These are phyloP conservation scores for Bryconaethiops microstoma DNA, from an alignment of 2,797 vertebrate species.

Conservation along the genomic window DNA sequence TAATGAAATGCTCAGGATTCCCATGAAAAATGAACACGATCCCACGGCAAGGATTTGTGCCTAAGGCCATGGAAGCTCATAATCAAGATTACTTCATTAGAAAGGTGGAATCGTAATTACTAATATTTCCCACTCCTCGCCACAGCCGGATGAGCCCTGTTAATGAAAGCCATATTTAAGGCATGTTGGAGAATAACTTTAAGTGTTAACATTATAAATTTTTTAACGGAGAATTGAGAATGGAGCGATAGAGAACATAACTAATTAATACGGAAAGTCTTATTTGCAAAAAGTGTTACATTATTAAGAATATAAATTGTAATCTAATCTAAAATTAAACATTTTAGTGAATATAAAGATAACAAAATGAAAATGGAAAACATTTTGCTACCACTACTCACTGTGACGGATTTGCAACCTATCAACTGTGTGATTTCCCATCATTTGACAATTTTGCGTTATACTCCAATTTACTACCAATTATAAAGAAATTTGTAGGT, in stretches of 20 bases:
- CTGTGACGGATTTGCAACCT: conserved; percentile 17
- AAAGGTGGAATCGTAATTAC: background rate
- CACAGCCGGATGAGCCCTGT: background rate
- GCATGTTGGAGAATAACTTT: background rate
- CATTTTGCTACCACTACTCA: conserved; percentile 19
- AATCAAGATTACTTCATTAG: conserved; percentile 8
- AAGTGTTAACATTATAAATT: background rate
- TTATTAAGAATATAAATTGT: no score
- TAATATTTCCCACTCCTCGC: background rate
- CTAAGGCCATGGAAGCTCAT: background rate
- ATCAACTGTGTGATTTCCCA: conserved; percentile 5
- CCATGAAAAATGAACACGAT: background rate
- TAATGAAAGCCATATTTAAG: background rate
- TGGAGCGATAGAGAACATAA: background rate
- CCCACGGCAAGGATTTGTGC: background rate
- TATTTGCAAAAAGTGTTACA: background rate
- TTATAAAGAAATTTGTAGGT: background rate
- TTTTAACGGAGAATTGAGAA: no score
- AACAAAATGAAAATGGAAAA: background rate
- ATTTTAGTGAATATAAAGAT: background rate
- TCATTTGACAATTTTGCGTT: conserved; percentile 4
- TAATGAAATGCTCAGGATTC: conserved; percentile 39
- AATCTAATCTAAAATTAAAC: background rate
- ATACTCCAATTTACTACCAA: background rate
- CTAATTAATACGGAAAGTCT: background rate